Percentiles rank a stretch among this genome's conserved stretches.
Evolutionary conservation across 2,113 vertebrate species (phyloP).

Genomic region (Tragelaphus imberbis): DNA sequence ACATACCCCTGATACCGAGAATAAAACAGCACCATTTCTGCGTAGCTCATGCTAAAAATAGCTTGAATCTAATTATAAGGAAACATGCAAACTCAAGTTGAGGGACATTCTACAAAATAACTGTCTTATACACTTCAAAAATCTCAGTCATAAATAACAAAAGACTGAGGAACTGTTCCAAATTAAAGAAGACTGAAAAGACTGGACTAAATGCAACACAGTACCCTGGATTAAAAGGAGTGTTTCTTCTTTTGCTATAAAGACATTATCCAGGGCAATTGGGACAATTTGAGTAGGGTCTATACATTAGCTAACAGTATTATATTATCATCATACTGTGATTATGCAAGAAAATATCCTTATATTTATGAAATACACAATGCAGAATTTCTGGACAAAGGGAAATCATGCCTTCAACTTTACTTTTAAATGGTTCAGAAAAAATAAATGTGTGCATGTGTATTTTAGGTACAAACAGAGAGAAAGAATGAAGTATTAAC

Average conservation of each 20-base stretch:
- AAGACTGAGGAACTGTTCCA: not conserved
- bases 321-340: not conserved
- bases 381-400: not conserved
- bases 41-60: not conserved
- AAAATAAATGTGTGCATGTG: not conserved
- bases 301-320: not conserved
- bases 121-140: not conserved
- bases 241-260: not conserved
- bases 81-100: not conserved
- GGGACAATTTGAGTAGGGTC: not conserved
- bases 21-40: not conserved
- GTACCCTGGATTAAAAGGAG: not conserved
- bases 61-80: not conserved
- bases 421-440: not conserved
- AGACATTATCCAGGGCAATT: not conserved
- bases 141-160: not conserved
- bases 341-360: not conserved
- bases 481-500: not conserved
- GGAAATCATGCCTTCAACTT: not conserved
- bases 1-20: not conserved
- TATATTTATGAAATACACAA: slow-evolving; percentile 4
- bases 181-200: not conserved
- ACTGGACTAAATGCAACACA: not conserved
- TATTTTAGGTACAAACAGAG: not conserved
- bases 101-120: not conserved